Conservation (phyloP, 2,797 vertebrate species). For the Siniperca obscura region DNA sequence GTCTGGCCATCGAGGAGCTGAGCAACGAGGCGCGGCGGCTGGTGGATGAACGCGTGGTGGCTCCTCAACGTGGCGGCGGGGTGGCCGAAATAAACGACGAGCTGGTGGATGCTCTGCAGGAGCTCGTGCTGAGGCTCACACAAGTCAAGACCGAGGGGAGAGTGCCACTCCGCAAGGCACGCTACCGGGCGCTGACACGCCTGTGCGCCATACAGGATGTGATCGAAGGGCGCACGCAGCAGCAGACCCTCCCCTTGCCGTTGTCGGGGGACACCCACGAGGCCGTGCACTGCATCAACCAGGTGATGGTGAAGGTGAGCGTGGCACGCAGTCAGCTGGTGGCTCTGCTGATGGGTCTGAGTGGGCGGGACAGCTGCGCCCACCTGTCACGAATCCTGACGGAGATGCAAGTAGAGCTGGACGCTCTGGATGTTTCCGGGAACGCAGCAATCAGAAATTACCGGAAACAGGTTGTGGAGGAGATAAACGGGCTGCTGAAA, state of each 20-base stretch:
- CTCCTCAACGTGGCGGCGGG: slow-evolving; percentile 86
- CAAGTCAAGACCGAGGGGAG: slow-evolving; percentile 96
- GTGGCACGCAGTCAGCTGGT: slow-evolving; percentile 93
- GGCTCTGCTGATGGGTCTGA: slow-evolving; percentile 93
- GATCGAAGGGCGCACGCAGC: slow-evolving; percentile 88
- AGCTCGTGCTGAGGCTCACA: slow-evolving; percentile 91
- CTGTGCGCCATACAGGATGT: slow-evolving; percentile 95
- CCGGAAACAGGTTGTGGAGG: slow-evolving; percentile 95
- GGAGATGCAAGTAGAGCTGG: slow-evolving; percentile 93
- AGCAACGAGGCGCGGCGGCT: slow-evolving; percentile 89
- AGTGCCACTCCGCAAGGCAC: slow-evolving; percentile 91
- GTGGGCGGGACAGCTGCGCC: slow-evolving; percentile 91
- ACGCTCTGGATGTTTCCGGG: slow-evolving; percentile 95
- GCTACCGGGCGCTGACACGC: slow-evolving; percentile 92
- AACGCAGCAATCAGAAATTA: slow-evolving; percentile 92
- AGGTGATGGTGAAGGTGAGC: slow-evolving; percentile 94
- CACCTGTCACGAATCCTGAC: slow-evolving; percentile 95
- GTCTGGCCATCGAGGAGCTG: slow-evolving; percentile 91
- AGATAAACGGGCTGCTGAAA: slow-evolving; percentile 94
- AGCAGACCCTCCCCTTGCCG: slow-evolving; percentile 91
- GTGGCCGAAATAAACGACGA: slow-evolving; percentile 86
- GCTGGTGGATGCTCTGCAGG: slow-evolving; percentile 94
- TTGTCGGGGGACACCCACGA: slow-evolving; percentile 92
- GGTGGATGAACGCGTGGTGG: slow-evolving; percentile 89
- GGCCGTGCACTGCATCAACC: slow-evolving; percentile 92